Percentiles rank a stretch among this genome's conserved stretches.
phyloP scores from a whole-genome alignment of 2,113 vertebrate species.

The Tragelaphus imberbis region DNA sequence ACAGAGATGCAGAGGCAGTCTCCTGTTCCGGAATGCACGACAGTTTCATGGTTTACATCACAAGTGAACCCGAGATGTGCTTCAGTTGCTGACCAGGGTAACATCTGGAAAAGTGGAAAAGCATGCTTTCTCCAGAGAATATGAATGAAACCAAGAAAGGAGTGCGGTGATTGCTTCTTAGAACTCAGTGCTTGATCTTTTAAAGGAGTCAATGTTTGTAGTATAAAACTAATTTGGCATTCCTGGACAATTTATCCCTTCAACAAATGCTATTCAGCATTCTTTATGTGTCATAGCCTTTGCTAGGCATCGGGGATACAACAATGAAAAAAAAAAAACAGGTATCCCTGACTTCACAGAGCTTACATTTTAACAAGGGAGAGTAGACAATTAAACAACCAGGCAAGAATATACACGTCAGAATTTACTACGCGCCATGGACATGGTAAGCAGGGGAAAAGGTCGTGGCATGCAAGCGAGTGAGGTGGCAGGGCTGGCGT shows the following conservation, averaged over 20 bases:
- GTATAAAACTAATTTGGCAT: neutral
- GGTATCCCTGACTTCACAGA: neutral
- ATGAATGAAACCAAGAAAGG: constrained; percentile 7
- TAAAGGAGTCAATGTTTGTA: neutral
- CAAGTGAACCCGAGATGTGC: neutral
- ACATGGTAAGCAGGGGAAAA: neutral
- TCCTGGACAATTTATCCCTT: neutral
- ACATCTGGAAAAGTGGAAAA: neutral
- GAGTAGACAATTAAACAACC: neutral
- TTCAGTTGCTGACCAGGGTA: neutral
- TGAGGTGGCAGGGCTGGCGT: neutral
- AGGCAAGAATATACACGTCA: neutral
- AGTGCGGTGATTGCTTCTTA: neutral
- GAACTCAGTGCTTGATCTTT: constrained; percentile 1
- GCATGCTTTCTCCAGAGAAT: neutral
- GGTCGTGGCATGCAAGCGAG: too few relatives aligned
- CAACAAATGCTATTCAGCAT: constrained; percentile 8
- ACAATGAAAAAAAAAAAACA: neutral
- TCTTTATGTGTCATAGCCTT: neutral
- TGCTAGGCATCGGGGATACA: neutral
- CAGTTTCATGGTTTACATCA: neutral
- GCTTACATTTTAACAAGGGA: neutral
- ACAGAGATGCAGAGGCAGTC: neutral
- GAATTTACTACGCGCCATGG: neutral
- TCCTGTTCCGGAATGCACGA: neutral